Base-by-base conservation (phyloP, 1,140 invertebrate genomes). In the Cecropterus lyciades region DNA sequence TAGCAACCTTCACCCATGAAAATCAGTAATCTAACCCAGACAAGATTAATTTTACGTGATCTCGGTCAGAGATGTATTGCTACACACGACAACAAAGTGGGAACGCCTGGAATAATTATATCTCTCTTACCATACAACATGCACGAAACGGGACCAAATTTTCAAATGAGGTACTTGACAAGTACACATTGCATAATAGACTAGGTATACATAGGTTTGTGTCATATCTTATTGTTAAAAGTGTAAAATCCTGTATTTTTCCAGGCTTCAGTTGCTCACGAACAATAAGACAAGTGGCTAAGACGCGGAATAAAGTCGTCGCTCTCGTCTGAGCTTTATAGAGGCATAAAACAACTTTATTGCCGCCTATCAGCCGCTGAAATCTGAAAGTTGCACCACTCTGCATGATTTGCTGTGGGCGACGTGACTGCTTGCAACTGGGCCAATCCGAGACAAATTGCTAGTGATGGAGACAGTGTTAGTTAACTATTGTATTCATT, bases 301-400 rank as follows among this genome's bases (percentile, higher is more conserved):
- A 40, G 37, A 40, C 48, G 20, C 48, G 49, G 24, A 52, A 52
- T 52, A 52, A 52, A 52, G 49, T 33, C 13, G 49, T 52, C 24
- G 24, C 49, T 52, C 40, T 33, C 27, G 27, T 42, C 52, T 8
- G n/a, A 33, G 52, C 43, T 65, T 65, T 65, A 65, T 65, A 42
- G 52, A 27, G 64, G 16, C 64, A 48, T 65, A 51, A 65, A 65
- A 55, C 64, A 55, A 49, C n/a, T 57, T 65, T 65, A 65, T 65
- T 33, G 64, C 64, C 52, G 63, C 16, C 53, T 65, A 65, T 65
- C 63, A 48, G 51, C 24, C 63, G 40, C 45, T 55, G 40, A 65
- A 55, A 55, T 65, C 63, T 65, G 17, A 27, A 51, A 40, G 49
- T 30, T 52, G 49, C 49, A 52, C 27, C 49, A 52, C 49, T 52